Base-by-base conservation (phyloP, 2,113 vertebrate species). In the Oncorhynchus masou region DNA sequence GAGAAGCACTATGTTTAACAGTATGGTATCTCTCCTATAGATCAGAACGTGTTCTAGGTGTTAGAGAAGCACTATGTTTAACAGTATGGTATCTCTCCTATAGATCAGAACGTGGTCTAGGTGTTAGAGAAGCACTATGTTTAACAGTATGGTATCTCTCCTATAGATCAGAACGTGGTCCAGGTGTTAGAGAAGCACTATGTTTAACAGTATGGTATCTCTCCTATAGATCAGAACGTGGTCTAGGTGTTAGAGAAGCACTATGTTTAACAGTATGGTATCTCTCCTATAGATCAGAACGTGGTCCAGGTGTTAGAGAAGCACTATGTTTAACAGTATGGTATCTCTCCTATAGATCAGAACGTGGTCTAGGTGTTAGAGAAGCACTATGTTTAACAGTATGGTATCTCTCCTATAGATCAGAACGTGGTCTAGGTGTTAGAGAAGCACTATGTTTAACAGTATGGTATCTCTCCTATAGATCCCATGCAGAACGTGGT, bases 231-330 rank as follows among this genome's bases (percentile, higher is more conserved):
- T 90, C 97, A 99, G 85, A 97, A 97, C 3, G 95, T 97, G 85
- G 97, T 99, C 1, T 96, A 97, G 90, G 94, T 96, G n/a, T 81
- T 99, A 87, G 98, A 99, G 91, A 98, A 96, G 60, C 97, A 99
- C 81, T 99, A 99, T 34, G 31, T 7, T 34, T 34, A 34, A 34
- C 31, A 34, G 31, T 34, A 34, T 6, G 31, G 4, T 6, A 34
- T 34, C 31, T 25, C 24, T 5, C 76, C 2, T 70, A 2, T 60
- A 99, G 98, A 99, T 90, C 97, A n/a, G n/a, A n/a, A n/a, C n/a
- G n/a, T n/a, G n/a, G 97, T 99, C 1, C 96, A 97, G 90, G 94
- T 96, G n/a, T 81, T 99, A 87, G 98, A 99, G 91, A 98, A 96
- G 60, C 97, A 99, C 81, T 99, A 99, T 34, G 31, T 7, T 34